Evolutionary conservation across 2,113 vertebrate species (phyloP), one percentile per base, ranked within the genome.

Genomic region (Trichechus manatus): DNA sequence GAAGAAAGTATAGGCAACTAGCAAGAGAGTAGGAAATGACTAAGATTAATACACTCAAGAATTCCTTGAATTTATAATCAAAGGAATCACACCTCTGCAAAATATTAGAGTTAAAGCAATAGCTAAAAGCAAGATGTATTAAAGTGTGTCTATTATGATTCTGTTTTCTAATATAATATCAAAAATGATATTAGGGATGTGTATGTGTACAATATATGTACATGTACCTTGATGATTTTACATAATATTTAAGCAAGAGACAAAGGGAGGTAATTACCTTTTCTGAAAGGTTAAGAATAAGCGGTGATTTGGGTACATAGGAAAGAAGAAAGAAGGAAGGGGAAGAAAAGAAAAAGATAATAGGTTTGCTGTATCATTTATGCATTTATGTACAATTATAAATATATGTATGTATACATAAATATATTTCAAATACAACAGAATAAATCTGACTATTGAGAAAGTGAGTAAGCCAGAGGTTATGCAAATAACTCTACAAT

Each of bases 401-500:
- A 44, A 64, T 66, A 66, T 90, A 53, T 87, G 47, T 33, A 79
- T 68, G 33, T 75, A 42, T n/a, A n/a, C n/a, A 77, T 59, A 84
- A 85, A 44, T 92, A 88, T n/a, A 81, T 33, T 70, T 64, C 68
- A 22, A 82, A 53, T 81, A 93, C 93, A 89, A 44, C 14, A 63
- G 39, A 87, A 75, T 85, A 88, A 61, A 91, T 92, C 33, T 94
- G n/a, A 94, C 42, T 50, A 36, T 23, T 70, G 25, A 68, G 94
- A 85, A 80, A 42, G 42, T 50, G 93, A 93, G 66, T 87, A 79
- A 87, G 9, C 36, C 72, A 93, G 61, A 89, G 19, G 1, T 89
- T 93, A 91, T 68, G 23, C 29, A 97, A 93, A 86, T 89, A 95
- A 82, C 17, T 83, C 42, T 70, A 68, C 1, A 86, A 31, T 72